Evolutionary conservation across 2,888 invertebrate species (phyloP).

Genomic region (Didymodactylos carnosus): DNA sequence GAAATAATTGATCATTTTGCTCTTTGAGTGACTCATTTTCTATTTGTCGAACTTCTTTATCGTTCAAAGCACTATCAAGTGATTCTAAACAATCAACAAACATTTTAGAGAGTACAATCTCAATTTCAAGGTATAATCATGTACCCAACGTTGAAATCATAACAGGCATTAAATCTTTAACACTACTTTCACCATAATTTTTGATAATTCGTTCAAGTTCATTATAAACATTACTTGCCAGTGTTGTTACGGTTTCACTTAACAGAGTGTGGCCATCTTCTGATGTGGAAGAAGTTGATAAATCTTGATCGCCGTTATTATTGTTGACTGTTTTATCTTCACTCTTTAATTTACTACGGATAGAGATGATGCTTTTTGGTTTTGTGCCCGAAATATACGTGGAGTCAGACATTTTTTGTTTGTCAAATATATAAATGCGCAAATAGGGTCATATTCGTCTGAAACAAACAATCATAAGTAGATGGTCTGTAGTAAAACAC

Average conservation of each 20-base stretch:
- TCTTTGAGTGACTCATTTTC: slow-evolving; percentile 84
- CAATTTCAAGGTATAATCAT: neutral
- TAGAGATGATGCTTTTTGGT: no score
- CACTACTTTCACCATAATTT: slow-evolving; percentile 88
- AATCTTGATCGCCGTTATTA: neutral
- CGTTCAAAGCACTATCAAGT: slow-evolving; percentile 79
- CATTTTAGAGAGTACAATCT: neutral
- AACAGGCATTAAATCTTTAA: slow-evolving; percentile 86
- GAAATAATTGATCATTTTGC: slow-evolving; percentile 94
- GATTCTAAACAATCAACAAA: slow-evolving; percentile 56
- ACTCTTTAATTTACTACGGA: no score
- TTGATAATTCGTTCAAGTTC: slow-evolving; percentile 97
- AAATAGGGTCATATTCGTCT: no score
- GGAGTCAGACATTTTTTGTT: no score
- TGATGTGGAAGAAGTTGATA: neutral
- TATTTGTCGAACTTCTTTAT: slow-evolving; percentile 91
- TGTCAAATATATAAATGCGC: no score
- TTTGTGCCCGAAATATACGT: no score
- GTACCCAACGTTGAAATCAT: slow-evolving; percentile 51
- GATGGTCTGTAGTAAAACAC: no score
- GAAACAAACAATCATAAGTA: no score
- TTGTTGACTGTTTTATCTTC: no score
- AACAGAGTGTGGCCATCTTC: neutral
- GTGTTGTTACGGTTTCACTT: slow-evolving; percentile 72
- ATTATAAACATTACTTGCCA: slow-evolving; percentile 92